A percentile compares a stretch with the other conserved stretches of the same genome.
These are phyloP conservation scores for Hirudinaria manillensis DNA, from an alignment of 2,888 invertebrate genomes.

Conservation along the genomic window DNA sequence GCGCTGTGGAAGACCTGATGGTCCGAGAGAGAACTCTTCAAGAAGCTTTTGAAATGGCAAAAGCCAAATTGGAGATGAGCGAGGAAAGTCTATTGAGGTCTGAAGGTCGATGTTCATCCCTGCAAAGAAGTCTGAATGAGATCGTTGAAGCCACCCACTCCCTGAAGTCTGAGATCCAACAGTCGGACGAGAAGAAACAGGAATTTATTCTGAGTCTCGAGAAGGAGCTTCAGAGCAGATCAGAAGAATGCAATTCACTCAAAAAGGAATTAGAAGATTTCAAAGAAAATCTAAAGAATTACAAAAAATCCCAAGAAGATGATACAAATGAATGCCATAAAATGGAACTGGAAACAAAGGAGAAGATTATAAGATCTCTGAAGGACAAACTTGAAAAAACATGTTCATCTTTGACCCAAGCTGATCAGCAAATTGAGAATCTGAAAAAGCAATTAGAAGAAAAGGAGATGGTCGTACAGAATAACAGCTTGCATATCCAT, in stretches of 20 bases:
- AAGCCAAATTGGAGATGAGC: not conserved
- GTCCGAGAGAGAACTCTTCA: not conserved
- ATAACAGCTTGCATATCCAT: not conserved
- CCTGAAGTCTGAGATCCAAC: conserved; percentile 20
- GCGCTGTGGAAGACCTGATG: not conserved
- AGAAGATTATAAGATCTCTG: not conserved
- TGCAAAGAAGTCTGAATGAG: conserved; percentile 18
- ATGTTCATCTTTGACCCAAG: not conserved
- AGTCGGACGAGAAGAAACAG: conserved; percentile 12
- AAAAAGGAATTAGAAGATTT: not conserved
- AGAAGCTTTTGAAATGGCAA: not conserved
- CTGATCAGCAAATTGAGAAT: conserved; percentile 1
- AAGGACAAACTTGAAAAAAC: not conserved
- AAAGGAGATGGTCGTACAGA: not conserved
- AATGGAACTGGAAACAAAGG: not conserved
- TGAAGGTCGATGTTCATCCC: not conserved
- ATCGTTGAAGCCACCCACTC: conserved; percentile 2
- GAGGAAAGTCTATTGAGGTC: not conserved
- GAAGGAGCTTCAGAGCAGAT: conserved; percentile 14
- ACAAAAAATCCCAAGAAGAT: not conserved
- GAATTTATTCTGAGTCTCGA: conserved; percentile 4
- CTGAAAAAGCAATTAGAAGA: not conserved
- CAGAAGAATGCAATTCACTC: not conserved
- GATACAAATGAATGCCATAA: not conserved
- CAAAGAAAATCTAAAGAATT: not conserved